Base-by-base conservation (phyloP, 2,113 vertebrate genomes). In the Acrocephalus kingi region DNA sequence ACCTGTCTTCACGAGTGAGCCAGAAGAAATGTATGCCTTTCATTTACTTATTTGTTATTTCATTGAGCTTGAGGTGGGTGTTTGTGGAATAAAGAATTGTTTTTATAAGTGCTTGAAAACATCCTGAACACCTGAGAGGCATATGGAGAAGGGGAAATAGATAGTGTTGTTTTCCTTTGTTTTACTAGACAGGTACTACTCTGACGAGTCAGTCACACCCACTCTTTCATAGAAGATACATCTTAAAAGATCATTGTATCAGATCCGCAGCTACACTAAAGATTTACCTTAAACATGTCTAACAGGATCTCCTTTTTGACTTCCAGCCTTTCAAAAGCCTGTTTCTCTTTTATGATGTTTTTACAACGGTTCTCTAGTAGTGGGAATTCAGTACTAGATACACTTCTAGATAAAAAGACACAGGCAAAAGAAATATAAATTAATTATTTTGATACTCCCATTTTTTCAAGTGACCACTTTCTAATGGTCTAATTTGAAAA, bases 241-340 rank as follows among this genome's bases (percentile, higher is more conserved):
- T 73, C 94, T 66, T 39, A 73, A 43, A 87, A 83, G 13, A n/a
- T 7, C 6, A 11, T 11, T 71, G 23, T 23, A 83, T 7, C 56
- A 88, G 13, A 88, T 83, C 43, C 46, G 83, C 22, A 67, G 48
- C 21, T 52, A 39, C 39, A 80, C 37, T 48, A 43, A 35, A 48
- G 35, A 69, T 22, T 97, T 97, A 98, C 98, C 98, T 98, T 98
- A 78, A 98, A 98, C 98, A 98, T 98, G 45, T 98, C 97, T 55
- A 98, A 93, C 31, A 98, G 96, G 22, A 96, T 75, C 43, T 98
- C 97, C 92, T 98, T 98, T 62, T 93, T 98, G 91, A 98, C 95
- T 95, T 98, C 98, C 62, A 98, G 68, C 22, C 98, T 98, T 95
- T 98, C 98, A 83, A 98, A 98, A 28, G 95, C 84, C 30, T 98